Conservation (phyloP, 2,888 invertebrate species). For the Tenthredo notha region DNA sequence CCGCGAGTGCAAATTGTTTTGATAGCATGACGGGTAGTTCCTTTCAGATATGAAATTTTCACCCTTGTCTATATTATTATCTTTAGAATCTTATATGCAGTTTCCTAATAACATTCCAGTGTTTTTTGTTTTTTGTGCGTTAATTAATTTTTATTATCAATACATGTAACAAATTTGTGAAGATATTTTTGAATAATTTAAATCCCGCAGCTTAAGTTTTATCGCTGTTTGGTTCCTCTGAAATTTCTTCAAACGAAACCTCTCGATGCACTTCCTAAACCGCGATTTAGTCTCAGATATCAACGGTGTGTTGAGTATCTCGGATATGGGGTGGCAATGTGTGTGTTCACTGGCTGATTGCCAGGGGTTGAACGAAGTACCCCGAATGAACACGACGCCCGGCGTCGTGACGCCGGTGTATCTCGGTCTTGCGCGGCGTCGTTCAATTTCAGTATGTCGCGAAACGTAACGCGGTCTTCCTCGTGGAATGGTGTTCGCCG, state of each 20-base stretch:
- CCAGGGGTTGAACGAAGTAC: constrained; percentile 48
- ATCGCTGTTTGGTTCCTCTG: neutral
- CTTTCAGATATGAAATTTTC: neutral
- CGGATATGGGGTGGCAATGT: constrained; percentile 29
- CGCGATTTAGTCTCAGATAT: constrained; percentile 5
- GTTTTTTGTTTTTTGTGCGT: neutral
- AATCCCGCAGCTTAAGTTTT: neutral
- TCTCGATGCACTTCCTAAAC: constrained; percentile 36
- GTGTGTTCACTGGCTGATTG: constrained; percentile 47
- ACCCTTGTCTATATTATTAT: neutral
- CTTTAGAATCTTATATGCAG: neutral
- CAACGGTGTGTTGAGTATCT: constrained; percentile 20
- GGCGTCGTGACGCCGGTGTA: constrained; percentile 51
- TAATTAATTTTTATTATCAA: neutral
- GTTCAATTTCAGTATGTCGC: constrained; percentile 48
- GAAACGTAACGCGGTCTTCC: constrained; percentile 47
- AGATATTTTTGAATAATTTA: neutral
- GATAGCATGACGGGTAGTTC: neutral
- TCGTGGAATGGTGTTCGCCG: constrained; percentile 32
- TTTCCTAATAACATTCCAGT: neutral
- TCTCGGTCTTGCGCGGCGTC: constrained; percentile 50
- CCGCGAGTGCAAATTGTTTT: constrained; percentile 9
- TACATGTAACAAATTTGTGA: neutral
- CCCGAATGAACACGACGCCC: constrained; percentile 42
- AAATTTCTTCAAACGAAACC: neutral